A percentile compares a stretch with the other conserved stretches of the same genome.
These are phyloP conservation scores for Potorous gilbertii DNA, from an alignment of 2,797 vertebrate species.

Conservation along the genomic window DNA sequence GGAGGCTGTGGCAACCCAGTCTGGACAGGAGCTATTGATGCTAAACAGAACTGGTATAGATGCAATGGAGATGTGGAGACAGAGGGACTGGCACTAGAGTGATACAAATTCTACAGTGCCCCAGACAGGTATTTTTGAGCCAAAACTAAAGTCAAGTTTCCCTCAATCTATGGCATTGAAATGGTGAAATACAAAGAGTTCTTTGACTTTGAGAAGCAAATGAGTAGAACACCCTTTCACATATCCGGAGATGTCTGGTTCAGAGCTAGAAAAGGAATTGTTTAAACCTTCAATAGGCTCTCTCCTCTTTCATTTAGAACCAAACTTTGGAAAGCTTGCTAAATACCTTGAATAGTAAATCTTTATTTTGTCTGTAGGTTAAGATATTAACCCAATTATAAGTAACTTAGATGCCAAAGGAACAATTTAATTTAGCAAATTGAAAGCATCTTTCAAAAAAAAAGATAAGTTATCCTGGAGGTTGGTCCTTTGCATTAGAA, in stretches of 20 bases:
- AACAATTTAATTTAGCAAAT: conserved; percentile 23
- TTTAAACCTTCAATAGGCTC: neutral
- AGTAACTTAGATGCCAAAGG: conserved; percentile 10
- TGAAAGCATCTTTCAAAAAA: neutral
- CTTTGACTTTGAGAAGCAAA: conserved; percentile 25
- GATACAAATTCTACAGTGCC: neutral
- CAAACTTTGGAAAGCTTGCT: conserved; percentile 32
- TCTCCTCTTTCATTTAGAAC: conserved; percentile 15
- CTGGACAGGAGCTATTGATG: neutral
- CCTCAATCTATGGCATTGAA: neutral
- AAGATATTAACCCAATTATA: neutral
- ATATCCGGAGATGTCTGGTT: neutral
- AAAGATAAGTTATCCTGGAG: neutral
- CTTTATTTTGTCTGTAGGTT: neutral
- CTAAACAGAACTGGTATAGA: neutral
- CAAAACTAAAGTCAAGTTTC: neutral
- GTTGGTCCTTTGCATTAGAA: neutral
- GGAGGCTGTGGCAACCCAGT: accelerated
- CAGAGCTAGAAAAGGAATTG: neutral
- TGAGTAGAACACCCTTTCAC: neutral
- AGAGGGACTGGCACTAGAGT: neutral
- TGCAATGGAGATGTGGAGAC: neutral
- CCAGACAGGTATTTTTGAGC: neutral
- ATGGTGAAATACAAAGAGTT: neutral
- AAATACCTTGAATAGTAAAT: neutral